Percentiles rank a stretch among this genome's conserved stretches.
Evolutionary conservation across 2,888 invertebrate genomes (phyloP).

Genomic region (Lepidocyrtinus sp.): DNA sequence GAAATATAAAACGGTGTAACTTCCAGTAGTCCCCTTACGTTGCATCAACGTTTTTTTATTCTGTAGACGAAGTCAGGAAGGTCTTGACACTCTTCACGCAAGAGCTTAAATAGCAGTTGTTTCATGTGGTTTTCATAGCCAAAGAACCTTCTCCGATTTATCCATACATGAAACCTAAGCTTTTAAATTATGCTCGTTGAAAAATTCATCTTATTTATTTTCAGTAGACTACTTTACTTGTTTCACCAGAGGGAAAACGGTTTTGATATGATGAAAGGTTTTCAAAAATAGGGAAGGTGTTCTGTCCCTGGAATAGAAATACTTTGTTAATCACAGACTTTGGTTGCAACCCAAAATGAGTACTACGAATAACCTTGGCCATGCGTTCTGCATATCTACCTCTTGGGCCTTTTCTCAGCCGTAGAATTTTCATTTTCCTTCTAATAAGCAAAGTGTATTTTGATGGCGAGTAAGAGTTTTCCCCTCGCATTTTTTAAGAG

Average conservation of each 20-base stretch:
- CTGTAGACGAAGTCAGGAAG: too few relatives aligned
- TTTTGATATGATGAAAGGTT: background rate
- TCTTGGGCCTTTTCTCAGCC: background rate
- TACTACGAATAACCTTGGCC: slow-evolving; percentile 28
- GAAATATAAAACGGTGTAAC: too few relatives aligned
- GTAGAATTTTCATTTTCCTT: background rate
- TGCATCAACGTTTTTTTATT: too few relatives aligned
- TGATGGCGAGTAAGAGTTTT: background rate
- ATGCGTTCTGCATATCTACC: background rate
- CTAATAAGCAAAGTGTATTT: slow-evolving; percentile 19
- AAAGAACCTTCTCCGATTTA: too few relatives aligned
- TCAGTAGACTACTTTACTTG: too few relatives aligned
- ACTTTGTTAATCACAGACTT: background rate
- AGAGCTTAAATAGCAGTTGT: too few relatives aligned
- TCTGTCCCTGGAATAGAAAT: slow-evolving; percentile 23
- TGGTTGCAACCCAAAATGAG: background rate
- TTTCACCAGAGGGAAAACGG: too few relatives aligned
- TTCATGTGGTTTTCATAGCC: too few relatives aligned
- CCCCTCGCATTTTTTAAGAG: background rate
- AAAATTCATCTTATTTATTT: background rate
- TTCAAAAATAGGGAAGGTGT: background rate
- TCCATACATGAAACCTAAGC: too few relatives aligned
- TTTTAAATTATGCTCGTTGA: too few relatives aligned
- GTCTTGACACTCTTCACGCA: too few relatives aligned
- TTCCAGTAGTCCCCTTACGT: too few relatives aligned